Percentiles rank a stretch among this genome's conserved stretches.
These are phyloP conservation scores for Phaenicophaeus curvirostris DNA, from an alignment of 2,797 vertebrate species.

Conservation along the genomic window DNA sequence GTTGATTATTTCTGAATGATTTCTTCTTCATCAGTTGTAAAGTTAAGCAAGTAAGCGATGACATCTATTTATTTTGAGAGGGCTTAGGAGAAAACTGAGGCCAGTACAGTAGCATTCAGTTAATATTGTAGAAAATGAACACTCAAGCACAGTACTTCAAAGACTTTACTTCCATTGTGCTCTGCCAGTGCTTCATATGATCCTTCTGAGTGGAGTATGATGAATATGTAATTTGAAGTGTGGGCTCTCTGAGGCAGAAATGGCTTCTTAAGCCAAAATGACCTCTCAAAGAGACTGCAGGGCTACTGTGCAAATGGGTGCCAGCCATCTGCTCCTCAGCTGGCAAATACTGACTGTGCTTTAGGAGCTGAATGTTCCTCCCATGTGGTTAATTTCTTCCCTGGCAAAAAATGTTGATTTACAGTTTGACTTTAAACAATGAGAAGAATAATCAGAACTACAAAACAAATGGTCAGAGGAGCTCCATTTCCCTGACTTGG, in stretches of 20 bases:
- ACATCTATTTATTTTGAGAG: constrained; percentile 17
- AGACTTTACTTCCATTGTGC: background rate
- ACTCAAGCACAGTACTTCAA: background rate
- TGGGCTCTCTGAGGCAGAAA: background rate
- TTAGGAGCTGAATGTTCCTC: background rate
- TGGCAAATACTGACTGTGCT: constrained; percentile 6
- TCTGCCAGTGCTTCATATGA: background rate
- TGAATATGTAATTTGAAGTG: background rate
- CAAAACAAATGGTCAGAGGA: background rate
- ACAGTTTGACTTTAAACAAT: background rate
- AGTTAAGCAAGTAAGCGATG: background rate
- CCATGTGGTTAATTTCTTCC: background rate
- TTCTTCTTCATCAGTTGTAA: background rate
- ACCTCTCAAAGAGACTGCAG: background rate
- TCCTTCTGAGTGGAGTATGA: background rate
- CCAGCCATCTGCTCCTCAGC: constrained; percentile 36
- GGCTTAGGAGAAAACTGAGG: background rate
- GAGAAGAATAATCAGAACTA: background rate
- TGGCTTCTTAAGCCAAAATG: background rate
- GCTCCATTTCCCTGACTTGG: background rate
- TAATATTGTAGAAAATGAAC: background rate
- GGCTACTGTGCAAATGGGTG: constrained; percentile 35
- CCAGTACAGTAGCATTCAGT: background rate
- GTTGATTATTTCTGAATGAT: constrained; percentile 4
- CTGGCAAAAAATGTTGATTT: background rate